Evolutionary conservation across 2,888 invertebrate species (phyloP).

Genomic region (Melinaea menophilus): DNA sequence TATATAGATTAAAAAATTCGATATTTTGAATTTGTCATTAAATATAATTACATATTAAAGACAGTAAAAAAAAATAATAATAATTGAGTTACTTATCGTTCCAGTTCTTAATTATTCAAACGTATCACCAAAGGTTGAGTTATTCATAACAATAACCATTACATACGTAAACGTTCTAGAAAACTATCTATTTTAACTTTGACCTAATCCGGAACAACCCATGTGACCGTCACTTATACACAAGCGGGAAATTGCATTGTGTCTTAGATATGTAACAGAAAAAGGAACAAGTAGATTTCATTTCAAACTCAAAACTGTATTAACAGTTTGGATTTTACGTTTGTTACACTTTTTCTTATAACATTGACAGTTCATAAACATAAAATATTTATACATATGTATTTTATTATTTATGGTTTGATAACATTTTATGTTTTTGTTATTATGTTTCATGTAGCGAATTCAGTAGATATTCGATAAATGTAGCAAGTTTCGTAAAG

Average conservation of each 20-base stretch:
- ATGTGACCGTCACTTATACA: constrained; percentile 19
- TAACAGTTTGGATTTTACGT: constrained; percentile 28
- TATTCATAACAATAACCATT: background rate
- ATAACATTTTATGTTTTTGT: background rate
- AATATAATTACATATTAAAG: too few relatives aligned
- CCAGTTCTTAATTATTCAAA: background rate
- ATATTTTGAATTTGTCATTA: too few relatives aligned
- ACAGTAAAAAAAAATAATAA: too few relatives aligned
- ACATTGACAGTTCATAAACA: background rate
- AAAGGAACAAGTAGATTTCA: constrained; percentile 22
- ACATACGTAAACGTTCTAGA: background rate
- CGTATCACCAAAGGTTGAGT: background rate
- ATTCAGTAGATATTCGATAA: too few relatives aligned
- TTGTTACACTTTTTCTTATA: background rate
- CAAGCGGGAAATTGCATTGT: constrained; percentile 17
- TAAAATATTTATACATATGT: background rate
- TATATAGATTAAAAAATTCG: too few relatives aligned
- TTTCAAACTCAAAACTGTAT: constrained; percentile 23
- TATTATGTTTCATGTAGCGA: too few relatives aligned
- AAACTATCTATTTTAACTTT: background rate
- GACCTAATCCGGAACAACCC: constrained; percentile 6
- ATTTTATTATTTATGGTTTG: background rate
- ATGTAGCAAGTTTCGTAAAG: too few relatives aligned
- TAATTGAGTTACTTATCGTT: too few relatives aligned
- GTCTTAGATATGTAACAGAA: constrained; percentile 21